phyloP scores from a whole-genome alignment of 1,140 invertebrate species.

The Musca vetustissima region DNA sequence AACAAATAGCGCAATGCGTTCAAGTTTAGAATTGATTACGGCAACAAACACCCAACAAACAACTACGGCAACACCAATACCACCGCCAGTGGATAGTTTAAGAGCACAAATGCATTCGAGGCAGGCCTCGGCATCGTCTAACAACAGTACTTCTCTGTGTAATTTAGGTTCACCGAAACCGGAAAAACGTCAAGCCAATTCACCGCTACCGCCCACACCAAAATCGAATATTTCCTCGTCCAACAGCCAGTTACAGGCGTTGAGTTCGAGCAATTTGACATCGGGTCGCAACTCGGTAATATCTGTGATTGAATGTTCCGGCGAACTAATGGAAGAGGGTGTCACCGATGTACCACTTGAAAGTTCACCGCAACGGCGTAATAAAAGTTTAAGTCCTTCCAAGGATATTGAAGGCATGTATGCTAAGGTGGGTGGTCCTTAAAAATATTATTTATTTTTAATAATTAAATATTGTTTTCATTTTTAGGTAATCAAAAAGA shows the following conservation, averaged over 20 bases:
- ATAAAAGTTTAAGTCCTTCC: constrained; percentile 58
- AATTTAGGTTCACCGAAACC: constrained; percentile 79
- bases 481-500: constrained; percentile 53
- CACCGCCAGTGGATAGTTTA: constrained; percentile 47
- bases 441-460: constrained; percentile 27
- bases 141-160: constrained; percentile 71
- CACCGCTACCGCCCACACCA: constrained; percentile 76
- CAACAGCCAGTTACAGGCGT: constrained; percentile 36
- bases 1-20: neutral
- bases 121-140: constrained; percentile 71
- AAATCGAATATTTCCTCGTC: constrained; percentile 43
- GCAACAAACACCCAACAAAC: no score
- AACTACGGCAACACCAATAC: constrained; percentile 42
- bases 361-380: constrained; percentile 64
- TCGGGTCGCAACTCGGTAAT: constrained; percentile 55
- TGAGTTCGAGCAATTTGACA: constrained; percentile 47
- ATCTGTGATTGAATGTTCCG: constrained; percentile 50
- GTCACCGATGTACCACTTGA: constrained; percentile 43
- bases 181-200: constrained; percentile 84
- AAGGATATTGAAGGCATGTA: constrained; percentile 83
- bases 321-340: constrained; percentile 51
- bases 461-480: constrained; percentile 22
- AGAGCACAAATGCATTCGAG: constrained; percentile 53
- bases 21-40: constrained; percentile 26
- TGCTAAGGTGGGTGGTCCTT: constrained; percentile 76